Conservation (phyloP, 2,888 invertebrate genomes). For the Notodonta dromedarius region DNA sequence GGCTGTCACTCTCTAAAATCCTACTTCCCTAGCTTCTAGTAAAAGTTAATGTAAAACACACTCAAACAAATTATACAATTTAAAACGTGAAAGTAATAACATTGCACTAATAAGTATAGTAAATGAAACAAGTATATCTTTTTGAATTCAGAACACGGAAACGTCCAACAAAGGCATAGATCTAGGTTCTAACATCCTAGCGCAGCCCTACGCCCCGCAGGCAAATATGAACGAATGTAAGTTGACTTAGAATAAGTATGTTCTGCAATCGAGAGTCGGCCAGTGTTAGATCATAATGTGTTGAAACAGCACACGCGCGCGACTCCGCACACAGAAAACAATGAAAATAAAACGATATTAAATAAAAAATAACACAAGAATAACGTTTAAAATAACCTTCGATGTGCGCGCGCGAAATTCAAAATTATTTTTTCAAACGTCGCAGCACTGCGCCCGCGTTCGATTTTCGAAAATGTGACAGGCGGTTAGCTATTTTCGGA, state of each 20-base stretch:
- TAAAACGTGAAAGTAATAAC: background rate
- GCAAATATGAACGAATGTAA: constrained; percentile 85
- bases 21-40: too few species aligned
- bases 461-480: constrained; percentile 55
- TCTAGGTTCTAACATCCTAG: constrained; percentile 62
- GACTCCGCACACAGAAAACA: constrained; percentile 64
- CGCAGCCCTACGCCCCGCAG: constrained; percentile 81
- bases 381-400: constrained; percentile 30
- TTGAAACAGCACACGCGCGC: constrained; percentile 82
- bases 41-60: too few species aligned
- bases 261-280: constrained; percentile 82
- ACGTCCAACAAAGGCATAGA: constrained; percentile 22
- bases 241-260: constrained; percentile 85
- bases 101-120: background rate
- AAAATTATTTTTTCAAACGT: constrained; percentile 37
- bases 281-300: constrained; percentile 85
- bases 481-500: constrained; percentile 43
- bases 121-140: constrained; percentile 9
- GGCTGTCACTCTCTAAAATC: too few species aligned
- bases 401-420: constrained; percentile 48
- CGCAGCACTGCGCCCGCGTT: constrained; percentile 31
- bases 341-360: constrained; percentile 61
- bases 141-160: constrained; percentile 32
- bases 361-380: constrained; percentile 36
- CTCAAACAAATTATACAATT: too few species aligned